Evolutionary conservation across 1,140 invertebrate species (phyloP).

Genomic region (Coenobita brevimanus): DNA sequence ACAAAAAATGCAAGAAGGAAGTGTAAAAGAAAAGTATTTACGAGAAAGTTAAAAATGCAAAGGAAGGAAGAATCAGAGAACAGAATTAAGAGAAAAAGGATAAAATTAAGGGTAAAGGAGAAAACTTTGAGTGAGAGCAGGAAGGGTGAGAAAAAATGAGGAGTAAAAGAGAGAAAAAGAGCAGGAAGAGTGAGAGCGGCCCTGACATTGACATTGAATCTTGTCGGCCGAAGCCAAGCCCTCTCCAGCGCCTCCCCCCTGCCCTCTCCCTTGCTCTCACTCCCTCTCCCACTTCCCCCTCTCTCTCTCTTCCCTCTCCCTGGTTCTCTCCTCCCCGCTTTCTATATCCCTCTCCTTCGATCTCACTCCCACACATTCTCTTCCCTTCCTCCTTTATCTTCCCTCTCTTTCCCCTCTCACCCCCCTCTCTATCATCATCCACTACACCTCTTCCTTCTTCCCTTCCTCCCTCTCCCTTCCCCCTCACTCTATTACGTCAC

Average conservation of each 20-base stretch:
- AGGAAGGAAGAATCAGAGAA: too few relatives aligned
- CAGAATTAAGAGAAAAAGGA: too few relatives aligned
- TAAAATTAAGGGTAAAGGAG: too few relatives aligned
- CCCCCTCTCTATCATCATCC: background rate
- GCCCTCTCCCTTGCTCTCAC: constrained; percentile 20
- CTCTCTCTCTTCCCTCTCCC: background rate
- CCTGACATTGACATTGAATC: constrained; percentile 55
- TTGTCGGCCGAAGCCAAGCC: constrained; percentile 29
- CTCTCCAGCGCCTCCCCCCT: background rate
- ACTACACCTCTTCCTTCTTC: background rate
- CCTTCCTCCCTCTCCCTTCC: too few relatives aligned
- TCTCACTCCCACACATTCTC: constrained; percentile 35
- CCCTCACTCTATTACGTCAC: background rate
- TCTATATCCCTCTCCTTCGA: background rate
- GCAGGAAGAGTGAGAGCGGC: constrained; percentile 41
- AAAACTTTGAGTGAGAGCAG: too few relatives aligned
- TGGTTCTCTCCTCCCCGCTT: background rate
- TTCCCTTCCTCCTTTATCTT: constrained; percentile 22
- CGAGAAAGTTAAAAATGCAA: too few relatives aligned
- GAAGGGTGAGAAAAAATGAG: too few relatives aligned
- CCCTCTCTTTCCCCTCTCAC: constrained; percentile 12
- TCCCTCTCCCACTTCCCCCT: constrained; percentile 31
- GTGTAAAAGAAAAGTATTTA: too few relatives aligned
- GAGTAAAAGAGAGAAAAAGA: too few relatives aligned
- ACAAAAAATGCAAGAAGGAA: too few relatives aligned